These are phyloP conservation scores for Notiomystis cincta DNA, from an alignment of 2,113 vertebrate genomes.

Conservation along the genomic window DNA sequence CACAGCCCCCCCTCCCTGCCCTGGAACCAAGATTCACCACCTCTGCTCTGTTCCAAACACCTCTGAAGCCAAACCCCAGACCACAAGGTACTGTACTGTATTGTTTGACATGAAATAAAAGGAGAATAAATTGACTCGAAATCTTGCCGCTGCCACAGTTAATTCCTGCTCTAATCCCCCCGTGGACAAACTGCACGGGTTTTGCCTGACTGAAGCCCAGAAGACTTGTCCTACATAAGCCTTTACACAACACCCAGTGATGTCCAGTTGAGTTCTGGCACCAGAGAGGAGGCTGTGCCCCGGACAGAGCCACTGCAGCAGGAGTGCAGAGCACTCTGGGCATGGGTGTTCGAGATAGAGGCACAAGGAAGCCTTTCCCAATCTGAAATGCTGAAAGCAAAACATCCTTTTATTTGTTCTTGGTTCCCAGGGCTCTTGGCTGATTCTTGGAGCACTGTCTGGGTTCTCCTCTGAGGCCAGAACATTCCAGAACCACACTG, in stretches of 20 bases:
- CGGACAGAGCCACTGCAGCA: background rate
- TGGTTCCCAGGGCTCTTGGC: background rate
- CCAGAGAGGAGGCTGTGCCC: background rate
- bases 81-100: no score
- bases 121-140: background rate
- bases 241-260: background rate
- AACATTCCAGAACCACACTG: background rate
- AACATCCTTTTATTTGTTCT: background rate
- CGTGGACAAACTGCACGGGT: background rate
- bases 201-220: background rate
- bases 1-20: no score
- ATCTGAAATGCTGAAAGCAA: background rate
- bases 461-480: background rate
- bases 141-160: rapidly evolving
- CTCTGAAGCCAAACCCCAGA: background rate
- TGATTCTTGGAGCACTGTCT: background rate
- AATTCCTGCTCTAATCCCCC: background rate
- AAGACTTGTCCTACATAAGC: background rate
- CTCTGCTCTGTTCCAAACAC: background rate
- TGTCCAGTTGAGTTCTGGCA: background rate
- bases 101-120: background rate
- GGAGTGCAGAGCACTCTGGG: background rate
- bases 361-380: background rate
- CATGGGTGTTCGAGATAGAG: background rate
- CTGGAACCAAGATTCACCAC: no score